Conservation (phyloP, 2,113 vertebrate species). For the Scomber colias region DNA sequence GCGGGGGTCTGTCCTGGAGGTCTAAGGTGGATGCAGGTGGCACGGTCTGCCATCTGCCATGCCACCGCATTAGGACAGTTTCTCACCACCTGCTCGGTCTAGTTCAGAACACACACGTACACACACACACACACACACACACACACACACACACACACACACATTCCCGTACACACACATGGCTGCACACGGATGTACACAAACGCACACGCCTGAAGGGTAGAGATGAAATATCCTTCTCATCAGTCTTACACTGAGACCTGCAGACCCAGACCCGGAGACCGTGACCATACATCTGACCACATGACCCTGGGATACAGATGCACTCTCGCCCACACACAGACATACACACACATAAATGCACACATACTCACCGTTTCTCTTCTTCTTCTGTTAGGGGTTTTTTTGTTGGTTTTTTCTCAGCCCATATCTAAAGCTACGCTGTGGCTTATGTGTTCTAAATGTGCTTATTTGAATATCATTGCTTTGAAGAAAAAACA, state of each 20-base stretch:
- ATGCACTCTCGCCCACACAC: constrained; percentile 5
- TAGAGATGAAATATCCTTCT: constrained; percentile 72
- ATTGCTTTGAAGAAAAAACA: constrained; percentile 38
- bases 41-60: constrained; percentile 61
- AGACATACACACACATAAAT: constrained; percentile 34
- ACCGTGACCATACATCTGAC: constrained; percentile 67
- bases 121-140: neutral
- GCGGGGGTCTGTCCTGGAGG: constrained; percentile 59
- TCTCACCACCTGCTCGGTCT: constrained; percentile 65
- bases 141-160: constrained; percentile 15
- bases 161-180: constrained; percentile 24
- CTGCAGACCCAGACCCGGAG: constrained; percentile 48
- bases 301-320: constrained; percentile 49
- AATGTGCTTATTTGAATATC: constrained; percentile 55
- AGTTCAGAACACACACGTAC: constrained; percentile 39
- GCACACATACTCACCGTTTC: neutral
- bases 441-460: constrained; percentile 10
- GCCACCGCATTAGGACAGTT: constrained; percentile 59
- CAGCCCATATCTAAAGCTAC: constrained; percentile 18
- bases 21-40: constrained; percentile 76
- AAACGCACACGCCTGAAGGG: constrained; percentile 50
- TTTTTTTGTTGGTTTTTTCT: constrained; percentile 1
- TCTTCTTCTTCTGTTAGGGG: neutral
- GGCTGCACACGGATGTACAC: constrained; percentile 13
- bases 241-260: constrained; percentile 67